Evolutionary conservation across 2,797 vertebrate species (phyloP), one percentile per base, ranked within the genome.

Genomic region (Pangasius djambal): DNA sequence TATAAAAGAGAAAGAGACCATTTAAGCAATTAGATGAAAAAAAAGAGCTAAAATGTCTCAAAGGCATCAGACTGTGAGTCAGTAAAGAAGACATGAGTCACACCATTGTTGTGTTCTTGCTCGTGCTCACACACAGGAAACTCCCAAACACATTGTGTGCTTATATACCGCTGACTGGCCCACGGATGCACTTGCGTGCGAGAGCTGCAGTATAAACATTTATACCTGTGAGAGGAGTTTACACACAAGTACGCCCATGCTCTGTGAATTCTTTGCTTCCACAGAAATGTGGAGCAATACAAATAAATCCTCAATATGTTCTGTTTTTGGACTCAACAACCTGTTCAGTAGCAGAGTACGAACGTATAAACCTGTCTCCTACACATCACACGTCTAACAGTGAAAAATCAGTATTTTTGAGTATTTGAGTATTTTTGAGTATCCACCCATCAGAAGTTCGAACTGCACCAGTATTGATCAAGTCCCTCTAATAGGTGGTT

Each of bases 201-300:
- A 89, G n/a, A 78, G 57, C 37, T 48, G 89, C 31, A 86, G 88
- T 44, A 70, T 89, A 93, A 95, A 95, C 85, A 93, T 92, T 90
- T 90, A 90, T 9, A 86, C 81, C 83, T 83, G 69, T 16, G 4
- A n/a, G 77, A 57, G 63, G 10, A 59, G 81, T 88, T 90, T 78
- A 83, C 31, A 0, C 44, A 25, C 25, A 22, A 61, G 40, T 65
- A 57, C 57, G 1, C 20, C 16, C 22, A 55, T 83, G 48, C 65
- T 75, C 15, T 81, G 88, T 28, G 86, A 59, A 85, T 78, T 55
- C 83, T 90, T 89, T 40, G 78, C 59, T 89, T 89, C n/a, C 63
- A 34, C 57, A 50, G 37, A 28, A 84, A 20, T 28, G 13, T 37
- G 10, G 8, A 75, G 57, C 40, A 70, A 25, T 75, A 44, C 28